Evolutionary conservation across 1,140 invertebrate species (phyloP).

Genomic region (Atta colombica): DNA sequence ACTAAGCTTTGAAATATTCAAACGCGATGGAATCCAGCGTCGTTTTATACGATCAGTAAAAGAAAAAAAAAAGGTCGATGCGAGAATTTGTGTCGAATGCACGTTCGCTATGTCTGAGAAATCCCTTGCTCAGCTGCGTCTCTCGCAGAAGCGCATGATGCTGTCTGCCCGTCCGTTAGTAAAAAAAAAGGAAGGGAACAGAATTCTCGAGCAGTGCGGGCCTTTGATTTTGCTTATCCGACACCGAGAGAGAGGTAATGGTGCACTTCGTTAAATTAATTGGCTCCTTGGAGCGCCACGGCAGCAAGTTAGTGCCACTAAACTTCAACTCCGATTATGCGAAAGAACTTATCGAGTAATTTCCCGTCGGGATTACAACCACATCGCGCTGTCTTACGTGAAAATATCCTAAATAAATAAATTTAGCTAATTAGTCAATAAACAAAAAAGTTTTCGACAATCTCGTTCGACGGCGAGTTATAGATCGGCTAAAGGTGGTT

Average conservation of each 20-base stretch:
- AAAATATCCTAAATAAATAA: constrained; percentile 54
- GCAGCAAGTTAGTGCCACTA: constrained; percentile 75
- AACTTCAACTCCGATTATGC: constrained; percentile 74
- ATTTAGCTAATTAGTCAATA: constrained; percentile 40
- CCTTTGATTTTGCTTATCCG: constrained; percentile 76
- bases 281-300: constrained; percentile 71
- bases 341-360: constrained; percentile 59
- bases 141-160: constrained; percentile 59
- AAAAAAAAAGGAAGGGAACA: constrained; percentile 24
- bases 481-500: background rate
- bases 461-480: background rate
- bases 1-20: constrained; percentile 15
- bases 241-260: constrained; percentile 75
- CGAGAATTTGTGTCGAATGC: constrained; percentile 59
- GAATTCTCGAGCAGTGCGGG: constrained; percentile 67
- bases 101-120: constrained; percentile 60
- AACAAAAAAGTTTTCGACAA: background rate
- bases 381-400: constrained; percentile 23
- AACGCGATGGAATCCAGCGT: constrained; percentile 40
- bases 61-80: constrained; percentile 3
- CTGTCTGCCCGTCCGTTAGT: constrained; percentile 3
- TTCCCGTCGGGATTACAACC: constrained; percentile 43
- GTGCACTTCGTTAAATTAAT: constrained; percentile 80
- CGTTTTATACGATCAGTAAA: constrained; percentile 28
- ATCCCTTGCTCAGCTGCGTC: constrained; percentile 61